Evolutionary conservation across 2,888 invertebrate species (phyloP).

Genomic region (Microplitis deprimator): DNA sequence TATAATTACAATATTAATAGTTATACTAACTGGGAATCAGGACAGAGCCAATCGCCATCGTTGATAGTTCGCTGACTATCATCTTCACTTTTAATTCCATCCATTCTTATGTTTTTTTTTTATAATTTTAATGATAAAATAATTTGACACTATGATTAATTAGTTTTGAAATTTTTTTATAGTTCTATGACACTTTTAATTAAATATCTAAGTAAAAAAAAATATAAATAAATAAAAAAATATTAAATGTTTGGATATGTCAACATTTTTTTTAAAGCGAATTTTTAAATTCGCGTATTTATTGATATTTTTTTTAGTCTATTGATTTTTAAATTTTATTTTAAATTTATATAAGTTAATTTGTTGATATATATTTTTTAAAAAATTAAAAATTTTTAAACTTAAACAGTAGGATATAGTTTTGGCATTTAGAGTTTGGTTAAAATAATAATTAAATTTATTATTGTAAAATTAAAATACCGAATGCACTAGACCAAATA

Average conservation of each 20-base stretch:
- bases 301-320: background rate
- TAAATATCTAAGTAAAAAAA: background rate
- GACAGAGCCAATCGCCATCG: constrained; percentile 69
- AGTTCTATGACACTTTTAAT: background rate
- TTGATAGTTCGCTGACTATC: constrained; percentile 61
- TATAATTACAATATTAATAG: constrained; percentile 15
- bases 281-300: background rate
- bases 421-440: background rate
- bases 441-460: background rate
- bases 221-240: background rate
- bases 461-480: background rate
- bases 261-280: background rate
- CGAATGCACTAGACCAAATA: background rate
- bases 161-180: background rate
- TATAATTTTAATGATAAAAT: background rate
- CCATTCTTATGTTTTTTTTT: constrained; percentile 53
- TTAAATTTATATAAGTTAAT: background rate
- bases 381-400: background rate
- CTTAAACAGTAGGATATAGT: background rate
- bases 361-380: background rate
- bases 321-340: background rate
- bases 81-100: constrained; percentile 64
- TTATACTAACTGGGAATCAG: constrained; percentile 65
- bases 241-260: background rate
- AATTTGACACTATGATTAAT: background rate